phyloP scores from a whole-genome alignment of 2,113 vertebrate genomes.

The Propithecus coquereli region DNA sequence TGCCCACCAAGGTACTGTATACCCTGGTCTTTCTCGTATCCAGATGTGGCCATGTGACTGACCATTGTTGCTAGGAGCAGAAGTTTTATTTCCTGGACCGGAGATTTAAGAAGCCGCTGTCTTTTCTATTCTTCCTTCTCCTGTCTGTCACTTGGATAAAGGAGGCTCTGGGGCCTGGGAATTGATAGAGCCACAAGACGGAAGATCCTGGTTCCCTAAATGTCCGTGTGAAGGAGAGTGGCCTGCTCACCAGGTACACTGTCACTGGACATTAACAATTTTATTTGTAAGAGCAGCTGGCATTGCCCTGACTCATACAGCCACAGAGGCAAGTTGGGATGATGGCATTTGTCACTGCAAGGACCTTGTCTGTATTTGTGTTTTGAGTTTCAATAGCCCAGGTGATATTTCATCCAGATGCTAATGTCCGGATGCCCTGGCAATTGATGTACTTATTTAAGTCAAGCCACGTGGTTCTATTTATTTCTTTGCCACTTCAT shows the following conservation, averaged over 20 bases:
- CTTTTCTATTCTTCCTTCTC: background rate
- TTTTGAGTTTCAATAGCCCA: slow-evolving; percentile 13
- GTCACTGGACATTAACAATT: background rate
- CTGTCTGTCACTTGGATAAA: background rate
- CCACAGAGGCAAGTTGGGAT: background rate
- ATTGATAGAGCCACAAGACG: background rate
- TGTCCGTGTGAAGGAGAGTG: background rate
- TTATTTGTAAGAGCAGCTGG: slow-evolving; percentile 32
- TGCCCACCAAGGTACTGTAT: background rate
- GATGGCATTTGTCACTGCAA: background rate
- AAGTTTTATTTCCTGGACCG: background rate
- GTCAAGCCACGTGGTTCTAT: background rate
- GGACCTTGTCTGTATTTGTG: slow-evolving; percentile 15
- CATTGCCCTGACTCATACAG: background rate
- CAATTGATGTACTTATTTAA: background rate
- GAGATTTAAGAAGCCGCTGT: background rate
- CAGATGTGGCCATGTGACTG: background rate
- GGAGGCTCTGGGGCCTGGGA: background rate
- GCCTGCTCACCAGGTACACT: background rate
- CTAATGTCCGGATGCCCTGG: background rate
- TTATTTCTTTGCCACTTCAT: background rate
- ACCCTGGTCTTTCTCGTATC: background rate
- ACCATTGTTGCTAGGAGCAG: background rate
- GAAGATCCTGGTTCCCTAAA: background rate
- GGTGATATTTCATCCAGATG: slow-evolving; percentile 26